Evolutionary conservation across 2,888 invertebrate species (phyloP).

Genomic region (Drosophila mulleri): DNA sequence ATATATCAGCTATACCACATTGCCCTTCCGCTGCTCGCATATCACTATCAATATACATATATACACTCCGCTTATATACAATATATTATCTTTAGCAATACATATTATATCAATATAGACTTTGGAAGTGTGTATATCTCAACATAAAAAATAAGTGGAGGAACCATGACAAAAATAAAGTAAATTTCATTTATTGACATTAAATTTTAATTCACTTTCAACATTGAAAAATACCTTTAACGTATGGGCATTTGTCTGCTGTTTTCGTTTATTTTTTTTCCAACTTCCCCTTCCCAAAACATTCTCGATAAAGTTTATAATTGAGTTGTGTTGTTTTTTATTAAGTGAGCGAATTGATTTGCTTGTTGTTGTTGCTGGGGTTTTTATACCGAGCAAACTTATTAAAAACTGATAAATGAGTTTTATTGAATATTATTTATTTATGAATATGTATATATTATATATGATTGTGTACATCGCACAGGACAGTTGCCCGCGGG

Average conservation of each 20-base stretch:
- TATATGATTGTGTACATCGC: not conserved
- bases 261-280: not conserved
- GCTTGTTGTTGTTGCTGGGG: constrained; percentile 40
- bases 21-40: not conserved
- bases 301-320: constrained; percentile 72
- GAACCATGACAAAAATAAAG: constrained; percentile 61
- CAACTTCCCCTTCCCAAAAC: constrained; percentile 1
- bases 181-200: constrained; percentile 72
- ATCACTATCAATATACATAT: constrained; percentile 2
- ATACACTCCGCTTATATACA: not conserved
- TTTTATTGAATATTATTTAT: constrained; percentile 50
- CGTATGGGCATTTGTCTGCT: constrained; percentile 28
- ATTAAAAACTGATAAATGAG: constrained; percentile 76
- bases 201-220: constrained; percentile 71
- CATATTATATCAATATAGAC: constrained; percentile 27
- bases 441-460: constrained; percentile 21
- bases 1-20: not conserved
- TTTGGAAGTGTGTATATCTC: constrained; percentile 23
- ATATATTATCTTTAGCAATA: constrained; percentile 24
- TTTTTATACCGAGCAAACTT: constrained; percentile 64
- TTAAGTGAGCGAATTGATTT: constrained; percentile 80
- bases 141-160: no score
- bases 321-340: constrained; percentile 78
- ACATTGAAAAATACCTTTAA: constrained; percentile 66
- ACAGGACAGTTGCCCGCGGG: constrained; percentile 10